Evolutionary conservation across 2,797 vertebrate species (phyloP), one percentile per base, ranked within the genome.

Genomic region (Sebastes iracundus): DNA sequence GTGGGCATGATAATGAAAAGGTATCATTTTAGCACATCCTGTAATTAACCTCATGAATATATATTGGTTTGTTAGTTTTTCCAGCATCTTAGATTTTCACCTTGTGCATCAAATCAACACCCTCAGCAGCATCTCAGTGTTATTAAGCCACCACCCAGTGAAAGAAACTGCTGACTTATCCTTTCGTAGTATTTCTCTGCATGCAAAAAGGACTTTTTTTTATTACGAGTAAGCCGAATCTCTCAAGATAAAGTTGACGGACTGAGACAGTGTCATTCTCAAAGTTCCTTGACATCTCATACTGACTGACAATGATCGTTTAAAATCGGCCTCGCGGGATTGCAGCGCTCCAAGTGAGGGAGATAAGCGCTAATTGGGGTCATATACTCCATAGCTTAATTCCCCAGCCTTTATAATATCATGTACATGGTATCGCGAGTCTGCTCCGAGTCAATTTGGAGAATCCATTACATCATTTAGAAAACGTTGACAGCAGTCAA

Each of bases 41-140:
- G 91, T 95, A 95, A 95, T 95, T 95, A 95, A 91, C 86, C 84
- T 95, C 94, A 95, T 95, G 93, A 95, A 95, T 95, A 94, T 92
- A 95, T 94, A 95, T 95, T 95, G 95, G 86, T 93, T 94, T 95
- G 87, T 91, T 88, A 77, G 77, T 82, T 90, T 90, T 92, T 87
- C 80, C 85, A 90, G 86, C 86, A 90, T 90, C 87, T 89, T 84
- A 89, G 88, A 93, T 93, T 94, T 92, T 92, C 92, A 93, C 93
- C 93, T 93, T 91, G 46, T 93, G 82, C 87, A 93, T 93, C 91
- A 92, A 93, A 95, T 95, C 92, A 95, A 94, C 95, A 95, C 95
- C 92, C 88, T 88, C 80, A 64, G 87, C 85, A 72, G 83, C 80
- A 87, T 82, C 74, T 86, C 83, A 63, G 62, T 62, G 53, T 89